Evolutionary conservation across 2,888 invertebrate genomes (phyloP), one percentile per base, ranked within the genome.

Genomic region (Helicoverpa assulta): DNA sequence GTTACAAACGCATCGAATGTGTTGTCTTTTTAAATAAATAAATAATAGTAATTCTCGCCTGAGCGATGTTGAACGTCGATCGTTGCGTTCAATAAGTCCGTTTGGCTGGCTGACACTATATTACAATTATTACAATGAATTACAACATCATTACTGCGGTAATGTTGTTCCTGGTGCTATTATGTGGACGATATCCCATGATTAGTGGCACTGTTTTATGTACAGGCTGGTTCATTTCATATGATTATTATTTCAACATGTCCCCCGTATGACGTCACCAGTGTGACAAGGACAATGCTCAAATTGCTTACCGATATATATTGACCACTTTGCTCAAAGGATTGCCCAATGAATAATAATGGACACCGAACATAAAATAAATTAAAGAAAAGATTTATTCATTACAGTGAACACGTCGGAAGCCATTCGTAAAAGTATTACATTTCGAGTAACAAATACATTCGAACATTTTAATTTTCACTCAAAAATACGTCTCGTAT

Each of bases 141-240:
- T 86, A 89, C 85, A 85, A 84, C 81, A 84, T 86, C 80, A 86
- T 86, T 88, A 86, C 79, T 72, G 68, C 76, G 70, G 75, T 75
- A 78, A 75, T 82, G 82, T 81, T 61, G 68, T 83, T 83, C 72
- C 75, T 82, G 81, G 81, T 81, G 80, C 80, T 82, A 78, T 82
- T 85, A 82, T 67, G 66, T 67, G 61, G 70, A 77, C 69, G 72
- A 77, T 73, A 74, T 74, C 67, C 77, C 65, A 68, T 70, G 70
- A 77, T 80, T 80, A 83, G 77, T 77, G 47, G 51, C 51, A 61
- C 19, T 67, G 59, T 72, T 80, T 65, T 61, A 71, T 75, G 70
- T 81, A 87, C 82, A 86, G 85, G 67, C 0, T 82, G 83, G 50
- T 82, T 58, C 58, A 74, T 19, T 63, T 57, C n/a, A 54, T 57